Conservation (phyloP, 2,797 vertebrate species). For the Chaenodraco wilsoni region DNA sequence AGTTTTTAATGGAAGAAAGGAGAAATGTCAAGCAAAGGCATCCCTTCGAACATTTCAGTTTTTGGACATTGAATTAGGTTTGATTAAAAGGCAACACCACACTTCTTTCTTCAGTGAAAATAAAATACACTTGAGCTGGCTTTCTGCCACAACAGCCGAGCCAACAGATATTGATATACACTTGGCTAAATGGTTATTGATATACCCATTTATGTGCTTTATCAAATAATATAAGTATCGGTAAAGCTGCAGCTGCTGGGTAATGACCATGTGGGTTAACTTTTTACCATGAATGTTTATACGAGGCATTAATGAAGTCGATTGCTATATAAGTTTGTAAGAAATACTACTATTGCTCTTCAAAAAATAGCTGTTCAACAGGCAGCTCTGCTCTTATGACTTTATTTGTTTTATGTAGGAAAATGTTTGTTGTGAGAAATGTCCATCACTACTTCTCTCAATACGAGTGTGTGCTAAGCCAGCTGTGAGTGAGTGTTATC, state of each 20-base stretch:
- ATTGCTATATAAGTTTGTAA: conserved; percentile 9
- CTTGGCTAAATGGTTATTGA: conserved; percentile 13
- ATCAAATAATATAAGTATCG: background rate
- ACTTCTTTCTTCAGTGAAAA: background rate
- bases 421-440: conserved; percentile 16
- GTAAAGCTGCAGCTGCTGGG: conserved; percentile 11
- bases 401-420: conserved; percentile 32
- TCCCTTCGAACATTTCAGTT: background rate
- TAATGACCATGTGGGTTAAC: conserved; percentile 14
- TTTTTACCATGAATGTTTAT: background rate
- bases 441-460: background rate
- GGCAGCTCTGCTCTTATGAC: conserved; percentile 11
- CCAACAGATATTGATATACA: background rate
- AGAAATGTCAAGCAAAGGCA: conserved; percentile 15
- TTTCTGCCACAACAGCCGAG: background rate
- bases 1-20: conserved; percentile 26
- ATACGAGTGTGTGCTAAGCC: conserved; percentile 17
- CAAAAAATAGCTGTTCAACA: conserved; percentile 22
- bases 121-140: background rate
- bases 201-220: background rate
- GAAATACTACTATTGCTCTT: conserved; percentile 7
- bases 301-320: background rate
- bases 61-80: background rate
- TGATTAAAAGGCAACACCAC: background rate
- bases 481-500: conserved; percentile 25